Evolutionary conservation across 2,797 vertebrate genomes (phyloP).

Genomic region (Oreochromis grahami): DNA sequence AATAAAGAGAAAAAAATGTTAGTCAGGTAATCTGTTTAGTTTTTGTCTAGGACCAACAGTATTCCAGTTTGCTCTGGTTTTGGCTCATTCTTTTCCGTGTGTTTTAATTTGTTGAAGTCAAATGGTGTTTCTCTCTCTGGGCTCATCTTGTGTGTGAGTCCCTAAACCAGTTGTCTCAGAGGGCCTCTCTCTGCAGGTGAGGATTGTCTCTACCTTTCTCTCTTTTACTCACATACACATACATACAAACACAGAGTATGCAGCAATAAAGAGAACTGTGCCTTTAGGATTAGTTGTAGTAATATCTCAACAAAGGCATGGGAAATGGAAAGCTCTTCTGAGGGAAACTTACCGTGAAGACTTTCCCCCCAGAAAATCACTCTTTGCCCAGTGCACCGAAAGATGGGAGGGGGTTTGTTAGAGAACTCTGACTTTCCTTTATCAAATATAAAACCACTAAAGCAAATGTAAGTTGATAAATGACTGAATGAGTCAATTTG

Average conservation of each 20-base stretch:
- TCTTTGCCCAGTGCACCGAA: not conserved
- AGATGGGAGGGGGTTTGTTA: not conserved
- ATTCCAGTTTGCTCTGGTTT: not conserved
- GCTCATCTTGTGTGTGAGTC: not conserved
- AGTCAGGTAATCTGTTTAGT: not conserved
- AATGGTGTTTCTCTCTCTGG: not conserved
- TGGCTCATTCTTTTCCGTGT: not conserved
- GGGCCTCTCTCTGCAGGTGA: not conserved
- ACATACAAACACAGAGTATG: not conserved
- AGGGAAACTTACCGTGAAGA: constrained; percentile 41
- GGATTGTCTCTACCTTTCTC: not conserved
- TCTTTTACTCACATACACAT: not conserved
- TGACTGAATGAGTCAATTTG: not conserved
- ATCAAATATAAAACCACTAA: not conserved
- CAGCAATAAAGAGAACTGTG: constrained; percentile 28
- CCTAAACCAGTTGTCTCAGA: not conserved
- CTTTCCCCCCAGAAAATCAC: constrained; percentile 24
- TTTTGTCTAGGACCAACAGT: not conserved
- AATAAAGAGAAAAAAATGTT: not conserved
- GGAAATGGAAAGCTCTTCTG: constrained; percentile 52
- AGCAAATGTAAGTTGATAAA: not conserved
- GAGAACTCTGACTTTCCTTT: not conserved
- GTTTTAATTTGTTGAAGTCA: not conserved
- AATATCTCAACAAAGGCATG: constrained; percentile 48
- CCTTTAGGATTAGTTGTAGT: constrained; percentile 55